A percentile compares a stretch with the other conserved stretches of the same genome.
phyloP scores from a whole-genome alignment of 2,797 vertebrate genomes.

The Salarias fasciatus region DNA sequence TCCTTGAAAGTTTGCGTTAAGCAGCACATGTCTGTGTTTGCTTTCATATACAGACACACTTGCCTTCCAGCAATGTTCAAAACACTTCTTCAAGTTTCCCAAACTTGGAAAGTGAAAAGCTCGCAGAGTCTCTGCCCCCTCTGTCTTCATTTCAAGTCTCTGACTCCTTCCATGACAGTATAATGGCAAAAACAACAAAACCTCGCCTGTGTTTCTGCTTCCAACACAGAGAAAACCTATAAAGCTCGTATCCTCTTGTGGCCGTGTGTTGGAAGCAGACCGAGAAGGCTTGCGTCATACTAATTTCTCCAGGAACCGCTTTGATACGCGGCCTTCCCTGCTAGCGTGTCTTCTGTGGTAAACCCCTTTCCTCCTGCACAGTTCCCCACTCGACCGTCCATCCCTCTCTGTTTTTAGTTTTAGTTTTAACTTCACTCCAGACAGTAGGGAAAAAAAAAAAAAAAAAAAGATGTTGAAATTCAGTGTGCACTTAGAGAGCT shows the following conservation, averaged over 20 bases:
- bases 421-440: constrained; percentile 26
- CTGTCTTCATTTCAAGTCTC: constrained; percentile 18
- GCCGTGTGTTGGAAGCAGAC: constrained; percentile 16
- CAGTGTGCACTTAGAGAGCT: constrained; percentile 8
- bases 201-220: constrained; percentile 7
- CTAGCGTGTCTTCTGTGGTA: constrained; percentile 19
- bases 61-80: too few species aligned
- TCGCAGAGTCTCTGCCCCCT: background rate
- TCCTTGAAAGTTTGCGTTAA: too few species aligned
- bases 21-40: too few species aligned
- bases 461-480: constrained; percentile 20
- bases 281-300: constrained; percentile 12
- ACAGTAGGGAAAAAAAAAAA: background rate
- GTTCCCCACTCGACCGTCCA: constrained; percentile 39
- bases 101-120: background rate
- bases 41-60: too few species aligned
- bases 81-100: too few species aligned
- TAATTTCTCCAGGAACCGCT: constrained; percentile 40
- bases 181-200: constrained; percentile 16
- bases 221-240: constrained; percentile 13
- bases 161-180: constrained; percentile 1
- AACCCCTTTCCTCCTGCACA: constrained; percentile 20
- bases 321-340: constrained; percentile 31
- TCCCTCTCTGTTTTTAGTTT: constrained; percentile 57
- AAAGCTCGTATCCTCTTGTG: background rate